Percentiles rank a stretch among this genome's conserved stretches.
phyloP scores from a whole-genome alignment of 2,888 invertebrate species.

The Drosophila birchii region DNA sequence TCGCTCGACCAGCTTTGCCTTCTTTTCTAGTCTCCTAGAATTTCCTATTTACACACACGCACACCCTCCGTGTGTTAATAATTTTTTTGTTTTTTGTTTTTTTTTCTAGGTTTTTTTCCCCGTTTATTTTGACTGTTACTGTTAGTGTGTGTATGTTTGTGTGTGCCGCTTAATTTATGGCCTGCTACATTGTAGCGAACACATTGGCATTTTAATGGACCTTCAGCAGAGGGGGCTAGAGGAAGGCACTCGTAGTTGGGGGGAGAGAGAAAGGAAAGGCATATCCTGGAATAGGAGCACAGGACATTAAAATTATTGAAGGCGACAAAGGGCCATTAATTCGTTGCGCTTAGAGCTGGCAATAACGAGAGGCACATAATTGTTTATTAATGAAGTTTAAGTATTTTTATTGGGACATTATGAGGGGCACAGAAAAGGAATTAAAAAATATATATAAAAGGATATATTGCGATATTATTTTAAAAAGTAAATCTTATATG shows the following conservation, averaged over 20 bases:
- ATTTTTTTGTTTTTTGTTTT: slow-evolving; percentile 42
- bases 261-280: neutral
- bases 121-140: slow-evolving; percentile 51
- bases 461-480: neutral
- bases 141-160: neutral
- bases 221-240: slow-evolving; percentile 63
- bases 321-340: slow-evolving; percentile 75
- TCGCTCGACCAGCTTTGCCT: neutral
- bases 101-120: slow-evolving; percentile 46
- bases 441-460: neutral
- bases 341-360: slow-evolving; percentile 75
- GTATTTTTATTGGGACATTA: slow-evolving; percentile 86
- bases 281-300: neutral
- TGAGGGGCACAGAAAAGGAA: neutral
- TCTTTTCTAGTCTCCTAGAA: neutral
- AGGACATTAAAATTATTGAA: slow-evolving; percentile 78
- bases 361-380: slow-evolving; percentile 84
- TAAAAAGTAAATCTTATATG: neutral
- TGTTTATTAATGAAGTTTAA: slow-evolving; percentile 89
- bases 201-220: slow-evolving; percentile 79
- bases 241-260: slow-evolving; percentile 22
- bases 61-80: slow-evolving; percentile 62
- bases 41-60: slow-evolving; percentile 47
- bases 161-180: slow-evolving; percentile 64
- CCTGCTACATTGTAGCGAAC: slow-evolving; percentile 72